Conservation (phyloP, 2,888 invertebrate species). For the Liodrosophila aerea region DNA sequence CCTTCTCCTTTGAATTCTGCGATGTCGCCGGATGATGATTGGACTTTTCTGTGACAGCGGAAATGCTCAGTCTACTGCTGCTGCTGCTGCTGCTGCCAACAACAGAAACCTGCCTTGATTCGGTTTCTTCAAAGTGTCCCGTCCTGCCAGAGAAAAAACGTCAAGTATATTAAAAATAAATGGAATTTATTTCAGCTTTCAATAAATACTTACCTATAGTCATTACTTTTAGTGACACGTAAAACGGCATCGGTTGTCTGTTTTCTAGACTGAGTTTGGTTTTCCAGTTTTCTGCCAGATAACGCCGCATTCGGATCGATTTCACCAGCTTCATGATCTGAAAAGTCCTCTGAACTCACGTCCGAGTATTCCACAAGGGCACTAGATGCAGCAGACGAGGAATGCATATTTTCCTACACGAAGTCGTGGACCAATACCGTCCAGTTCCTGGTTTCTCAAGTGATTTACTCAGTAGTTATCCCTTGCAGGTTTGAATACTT, state of each 20-base stretch:
- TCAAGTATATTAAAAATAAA: not conserved
- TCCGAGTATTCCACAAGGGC: slow-evolving; percentile 90
- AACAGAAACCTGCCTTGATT: slow-evolving; percentile 57
- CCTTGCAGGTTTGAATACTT: slow-evolving; percentile 19
- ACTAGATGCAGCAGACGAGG: slow-evolving; percentile 59
- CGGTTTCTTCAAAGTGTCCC: slow-evolving; percentile 69
- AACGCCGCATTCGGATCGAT: slow-evolving; percentile 84
- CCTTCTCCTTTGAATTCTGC: slow-evolving; percentile 59
- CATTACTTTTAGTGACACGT: slow-evolving; percentile 58
- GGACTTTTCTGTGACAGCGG: slow-evolving; percentile 33
- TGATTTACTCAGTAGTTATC: slow-evolving; percentile 6
- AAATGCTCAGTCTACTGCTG: slow-evolving; percentile 44
- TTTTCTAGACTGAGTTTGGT: slow-evolving; percentile 45
- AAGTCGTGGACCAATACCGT: too few relatives aligned
- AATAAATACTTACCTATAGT: slow-evolving; percentile 54
- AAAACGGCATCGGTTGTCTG: slow-evolving; percentile 36
- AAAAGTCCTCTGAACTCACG: slow-evolving; percentile 94
- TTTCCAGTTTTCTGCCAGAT: slow-evolving; percentile 47
- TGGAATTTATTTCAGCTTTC: not conserved
- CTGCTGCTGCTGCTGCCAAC: slow-evolving; percentile 48
- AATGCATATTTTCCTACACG: slow-evolving; percentile 59
- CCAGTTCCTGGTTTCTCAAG: too few relatives aligned
- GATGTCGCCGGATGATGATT: slow-evolving; percentile 47
- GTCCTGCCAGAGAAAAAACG: slow-evolving; percentile 45
- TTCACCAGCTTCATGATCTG: slow-evolving; percentile 95